Base-by-base conservation (phyloP, 2,797 vertebrate species). In the Karalla daura region DNA sequence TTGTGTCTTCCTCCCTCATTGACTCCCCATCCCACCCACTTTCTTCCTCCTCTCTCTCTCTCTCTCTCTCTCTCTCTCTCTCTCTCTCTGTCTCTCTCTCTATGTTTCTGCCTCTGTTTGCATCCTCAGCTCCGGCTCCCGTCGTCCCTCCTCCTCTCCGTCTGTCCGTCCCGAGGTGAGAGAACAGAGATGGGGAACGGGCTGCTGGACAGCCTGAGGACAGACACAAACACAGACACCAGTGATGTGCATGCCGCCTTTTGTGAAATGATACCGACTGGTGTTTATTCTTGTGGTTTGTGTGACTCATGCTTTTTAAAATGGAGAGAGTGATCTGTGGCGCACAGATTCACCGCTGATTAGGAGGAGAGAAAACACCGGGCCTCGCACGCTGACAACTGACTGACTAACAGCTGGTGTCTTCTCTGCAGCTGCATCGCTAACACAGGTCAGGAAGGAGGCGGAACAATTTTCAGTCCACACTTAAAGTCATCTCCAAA, bases 111-210 rank as follows among this genome's bases (percentile, higher is more conserved):
- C 56, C 47, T 74, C 54, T 36, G 36, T 62, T 74, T 70, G 76
- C 77, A 66, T 32, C 76, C 79, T 93, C 91, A 93, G 86, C 89
- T 93, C 47, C 86, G 83, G 59, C 82, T 86, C 45, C 91, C 92
- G 20, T 93, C 91, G 21, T 94, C 91, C 80, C 89, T 90, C 78
- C 85, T 86, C 88, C 93, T 92, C 68, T 94, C 94, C 35, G 73
- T 73, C 83, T 86, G 77, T 91, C 92, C 93, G n/a, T 93, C 92
- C 88, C 94, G 92, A 62, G 90, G 92, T 28, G 93, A 94, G 63
- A 94, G 92, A 15, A 92, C 85, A 35, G 91, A 93, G 59, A 93
- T 84, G 62, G 92, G 92, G 49, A 94, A 93, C 5, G 92, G 88
- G 80, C 90, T 94, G 86, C 91, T 93, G 81, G 93, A 92, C 61